phyloP scores from a whole-genome alignment of 2,888 invertebrate genomes.

The Plagiodera versicolora region DNA sequence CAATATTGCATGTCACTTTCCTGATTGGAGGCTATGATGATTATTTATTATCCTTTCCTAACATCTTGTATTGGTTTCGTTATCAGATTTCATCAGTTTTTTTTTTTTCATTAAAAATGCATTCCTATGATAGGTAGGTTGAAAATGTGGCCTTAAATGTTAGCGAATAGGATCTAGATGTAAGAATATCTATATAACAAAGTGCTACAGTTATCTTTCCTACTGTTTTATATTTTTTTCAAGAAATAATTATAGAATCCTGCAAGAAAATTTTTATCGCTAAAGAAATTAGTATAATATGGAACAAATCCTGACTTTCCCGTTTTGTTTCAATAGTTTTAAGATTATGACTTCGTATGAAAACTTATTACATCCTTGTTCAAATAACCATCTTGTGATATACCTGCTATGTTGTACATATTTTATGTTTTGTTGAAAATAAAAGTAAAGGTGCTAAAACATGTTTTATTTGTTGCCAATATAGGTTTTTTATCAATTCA shows the following conservation, averaged over 20 bases:
- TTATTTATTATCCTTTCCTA: too few relatives aligned
- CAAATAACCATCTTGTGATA: background rate
- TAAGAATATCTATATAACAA: background rate
- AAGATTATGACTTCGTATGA: too few relatives aligned
- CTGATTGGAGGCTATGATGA: too few relatives aligned
- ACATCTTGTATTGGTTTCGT: too few relatives aligned
- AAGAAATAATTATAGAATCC: background rate
- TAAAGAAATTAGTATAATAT: too few relatives aligned
- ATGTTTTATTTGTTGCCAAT: too few relatives aligned
- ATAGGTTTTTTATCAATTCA: too few relatives aligned
- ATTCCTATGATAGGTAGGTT: slow-evolving; percentile 17
- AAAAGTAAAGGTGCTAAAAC: background rate
- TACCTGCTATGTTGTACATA: background rate
- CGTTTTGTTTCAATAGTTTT: background rate
- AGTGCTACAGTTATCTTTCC: background rate
- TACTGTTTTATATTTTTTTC: background rate
- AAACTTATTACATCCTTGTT: too few relatives aligned
- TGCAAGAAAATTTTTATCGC: too few relatives aligned
- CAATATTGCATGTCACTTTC: too few relatives aligned
- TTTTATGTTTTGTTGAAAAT: background rate
- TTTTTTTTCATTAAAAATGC: slow-evolving; percentile 2
- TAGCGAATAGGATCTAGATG: slow-evolving; percentile 11
- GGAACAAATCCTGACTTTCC: background rate
- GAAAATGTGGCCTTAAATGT: slow-evolving; percentile 33
- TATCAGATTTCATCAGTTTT: too few relatives aligned